Evolutionary conservation across 2,113 vertebrate genomes (phyloP), one percentile per base, ranked within the genome.

Genomic region (Todiramphus chloris): DNA sequence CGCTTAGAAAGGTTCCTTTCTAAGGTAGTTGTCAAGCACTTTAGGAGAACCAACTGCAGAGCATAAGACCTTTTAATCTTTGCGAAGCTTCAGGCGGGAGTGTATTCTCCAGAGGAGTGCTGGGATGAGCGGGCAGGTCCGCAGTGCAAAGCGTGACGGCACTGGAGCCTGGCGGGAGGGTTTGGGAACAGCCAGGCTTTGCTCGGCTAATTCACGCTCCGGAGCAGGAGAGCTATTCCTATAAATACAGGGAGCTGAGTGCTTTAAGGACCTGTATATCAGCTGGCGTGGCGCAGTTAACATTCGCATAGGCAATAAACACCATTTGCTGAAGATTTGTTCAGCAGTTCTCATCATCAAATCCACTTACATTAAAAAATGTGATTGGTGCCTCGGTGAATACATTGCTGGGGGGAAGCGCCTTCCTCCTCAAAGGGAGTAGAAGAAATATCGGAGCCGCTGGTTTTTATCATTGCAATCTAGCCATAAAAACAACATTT

Each of bases 281-380:
- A 92, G 67, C 76, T 69, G 76, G 50, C 2, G 2, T 76, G 79
- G 83, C 87, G 37, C 13, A 5, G 82, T 94, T 93, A 93, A 51
- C 80, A 79, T 50, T 27, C 74, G 2, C 92, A 73, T 59, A 89
- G 90, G 95, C 84, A 84, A 94, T 94, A 97, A 97, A 96, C 72
- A 90, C 93, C 93, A 66, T 90, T 95, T 97, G 87, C 78, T 68
- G 89, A 89, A 85, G 73, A 90, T 91, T 96, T 95, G 69, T 94
- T 97, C 72, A 86, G 88, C 81, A 66, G 55, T 96, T 94, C 93
- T 95, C 82, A 93, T 97, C 91, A 96, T 94, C 81, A 89, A 68
- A 91, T 94, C 89, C 77, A 96, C 91, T 96, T 96, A 93, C 56
- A 95, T 96, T 87, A 87, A 96, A 93, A 96, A 94, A 89, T 69